Conservation (phyloP, 1,140 invertebrate genomes). For the Amphibalanus amphitrite region DNA sequence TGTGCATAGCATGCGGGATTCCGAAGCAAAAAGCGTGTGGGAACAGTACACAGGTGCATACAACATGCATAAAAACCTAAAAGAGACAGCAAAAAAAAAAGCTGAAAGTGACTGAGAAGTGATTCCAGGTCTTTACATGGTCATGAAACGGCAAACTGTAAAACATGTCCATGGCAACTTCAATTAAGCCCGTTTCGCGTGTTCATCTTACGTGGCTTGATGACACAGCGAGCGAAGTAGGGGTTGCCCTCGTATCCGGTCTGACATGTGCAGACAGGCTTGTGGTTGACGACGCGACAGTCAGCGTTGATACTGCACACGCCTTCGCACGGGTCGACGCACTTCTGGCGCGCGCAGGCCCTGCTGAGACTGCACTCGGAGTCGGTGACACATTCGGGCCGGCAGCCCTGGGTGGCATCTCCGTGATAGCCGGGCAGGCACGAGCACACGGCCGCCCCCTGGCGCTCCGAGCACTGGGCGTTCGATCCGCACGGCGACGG, state of each 20-base stretch:
- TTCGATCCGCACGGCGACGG: conserved; percentile 59
- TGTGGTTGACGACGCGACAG: conserved; percentile 32
- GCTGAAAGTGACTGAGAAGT: too few relatives aligned
- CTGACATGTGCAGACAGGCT: conserved; percentile 53
- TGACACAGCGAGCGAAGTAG: conserved; percentile 39
- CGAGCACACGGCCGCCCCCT: conserved; percentile 31
- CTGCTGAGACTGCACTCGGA: conserved; percentile 48
- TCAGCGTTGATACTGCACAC: conserved; percentile 54
- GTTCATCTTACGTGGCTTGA: conserved; percentile 22
- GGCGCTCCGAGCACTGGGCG: conserved; percentile 41
- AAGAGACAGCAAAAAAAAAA: neutral
- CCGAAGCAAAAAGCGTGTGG: too few relatives aligned
- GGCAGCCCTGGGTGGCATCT: conserved; percentile 46
- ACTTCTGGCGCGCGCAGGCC: conserved; percentile 45
- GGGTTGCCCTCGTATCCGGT: conserved; percentile 69
- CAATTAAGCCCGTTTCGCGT: too few relatives aligned
- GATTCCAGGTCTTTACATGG: too few relatives aligned
- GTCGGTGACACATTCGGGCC: conserved; percentile 52
- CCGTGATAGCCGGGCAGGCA: conserved; percentile 57
- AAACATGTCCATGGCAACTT: too few relatives aligned
- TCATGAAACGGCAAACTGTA: too few relatives aligned
- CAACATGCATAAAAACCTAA: neutral
- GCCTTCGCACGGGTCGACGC: conserved; percentile 52
- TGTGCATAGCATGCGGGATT: too few relatives aligned
- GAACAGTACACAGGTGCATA: neutral